phyloP scores from a whole-genome alignment of 1,140 invertebrate species.

The Uloborus diversus region DNA sequence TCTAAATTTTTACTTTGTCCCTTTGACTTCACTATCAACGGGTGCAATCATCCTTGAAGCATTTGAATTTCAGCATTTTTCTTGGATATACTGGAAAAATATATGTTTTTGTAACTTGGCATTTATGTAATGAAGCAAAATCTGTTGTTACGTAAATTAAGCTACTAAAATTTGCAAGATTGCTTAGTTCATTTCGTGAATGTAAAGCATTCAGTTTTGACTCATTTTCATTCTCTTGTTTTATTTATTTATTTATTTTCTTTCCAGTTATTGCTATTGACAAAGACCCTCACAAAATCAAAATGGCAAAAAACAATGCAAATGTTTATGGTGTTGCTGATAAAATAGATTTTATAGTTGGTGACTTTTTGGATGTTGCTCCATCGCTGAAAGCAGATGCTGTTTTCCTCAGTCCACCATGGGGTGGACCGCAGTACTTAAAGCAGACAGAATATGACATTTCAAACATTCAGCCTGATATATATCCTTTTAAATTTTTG shows the following conservation, averaged over 20 bases:
- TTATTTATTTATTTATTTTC: constrained; percentile 41
- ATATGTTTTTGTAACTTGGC: too few relatives aligned
- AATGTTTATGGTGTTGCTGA: constrained; percentile 87
- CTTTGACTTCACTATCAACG: too few relatives aligned
- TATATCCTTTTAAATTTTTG: constrained; percentile 62
- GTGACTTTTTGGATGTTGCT: constrained; percentile 85
- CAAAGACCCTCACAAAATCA: constrained; percentile 88
- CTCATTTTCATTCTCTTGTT: background rate
- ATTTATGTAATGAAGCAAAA: too few relatives aligned
- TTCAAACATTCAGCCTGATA: constrained; percentile 75
- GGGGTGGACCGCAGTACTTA: constrained; percentile 88
- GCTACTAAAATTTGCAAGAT: too few relatives aligned
- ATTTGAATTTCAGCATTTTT: too few relatives aligned
- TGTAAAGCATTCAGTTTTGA: too few relatives aligned
- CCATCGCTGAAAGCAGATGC: constrained; percentile 74
- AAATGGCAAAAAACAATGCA: constrained; percentile 88
- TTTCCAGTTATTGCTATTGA: constrained; percentile 91
- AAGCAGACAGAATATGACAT: constrained; percentile 76
- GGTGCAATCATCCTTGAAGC: too few relatives aligned
- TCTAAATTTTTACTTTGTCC: too few relatives aligned
- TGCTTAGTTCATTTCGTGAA: too few relatives aligned
- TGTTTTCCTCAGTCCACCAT: constrained; percentile 95
- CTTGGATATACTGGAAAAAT: too few relatives aligned
- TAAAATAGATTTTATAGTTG: constrained; percentile 91
- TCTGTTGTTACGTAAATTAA: too few relatives aligned